Conservation (phyloP, 92 coral and sea anemone genomes). For the Palythoa grandis region DNA sequence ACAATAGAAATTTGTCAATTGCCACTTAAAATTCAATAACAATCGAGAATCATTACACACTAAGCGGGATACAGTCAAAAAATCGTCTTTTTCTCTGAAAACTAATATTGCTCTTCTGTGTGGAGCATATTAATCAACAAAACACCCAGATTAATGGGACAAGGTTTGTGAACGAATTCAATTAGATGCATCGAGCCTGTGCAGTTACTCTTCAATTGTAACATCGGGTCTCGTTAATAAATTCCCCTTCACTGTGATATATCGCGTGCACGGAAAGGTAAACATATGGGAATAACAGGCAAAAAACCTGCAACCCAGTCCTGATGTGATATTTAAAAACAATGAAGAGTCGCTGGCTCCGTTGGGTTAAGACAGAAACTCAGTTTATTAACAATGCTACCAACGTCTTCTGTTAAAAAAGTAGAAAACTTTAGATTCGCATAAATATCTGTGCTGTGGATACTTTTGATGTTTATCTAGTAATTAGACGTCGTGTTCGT, state of each 20-base stretch:
- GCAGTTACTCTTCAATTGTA: constrained; percentile 38
- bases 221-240: constrained; percentile 30
- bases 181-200: constrained; percentile 51
- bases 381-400: constrained; percentile 31
- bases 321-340: constrained; percentile 34
- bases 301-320: constrained; percentile 31
- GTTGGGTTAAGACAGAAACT: constrained; percentile 9
- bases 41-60: constrained; percentile 58
- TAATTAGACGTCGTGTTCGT: constrained; percentile 63
- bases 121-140: constrained; percentile 54
- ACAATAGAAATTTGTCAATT: constrained; percentile 53
- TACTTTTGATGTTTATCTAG: constrained; percentile 56
- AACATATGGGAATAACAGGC: constrained; percentile 37
- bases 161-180: constrained; percentile 63
- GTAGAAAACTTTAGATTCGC: background rate
- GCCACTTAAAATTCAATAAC: constrained; percentile 76
- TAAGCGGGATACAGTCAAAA: constrained; percentile 58
- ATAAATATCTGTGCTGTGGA: constrained; percentile 3
- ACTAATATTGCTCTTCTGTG: constrained; percentile 62
- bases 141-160: constrained; percentile 76
- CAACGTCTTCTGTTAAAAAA: constrained; percentile 13
- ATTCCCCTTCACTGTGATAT: constrained; percentile 24
- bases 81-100: constrained; percentile 66
- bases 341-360: constrained; percentile 30
- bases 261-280: constrained; percentile 49